Evolutionary conservation across 2,888 invertebrate genomes (phyloP).

Genomic region (Chrysolina haemoptera): DNA sequence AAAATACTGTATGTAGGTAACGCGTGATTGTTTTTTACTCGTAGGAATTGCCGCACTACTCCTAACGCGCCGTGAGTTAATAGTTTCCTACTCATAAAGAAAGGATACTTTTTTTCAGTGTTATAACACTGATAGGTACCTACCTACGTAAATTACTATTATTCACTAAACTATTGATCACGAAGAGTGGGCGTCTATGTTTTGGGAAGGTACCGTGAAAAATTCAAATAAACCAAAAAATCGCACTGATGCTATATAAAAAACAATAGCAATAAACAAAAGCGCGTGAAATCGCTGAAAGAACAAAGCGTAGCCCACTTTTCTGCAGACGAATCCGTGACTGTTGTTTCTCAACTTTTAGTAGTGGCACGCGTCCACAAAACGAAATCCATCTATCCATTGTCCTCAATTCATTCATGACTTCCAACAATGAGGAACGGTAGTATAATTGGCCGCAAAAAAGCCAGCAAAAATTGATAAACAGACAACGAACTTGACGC

Average conservation of each 20-base stretch:
- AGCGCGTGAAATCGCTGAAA: slow-evolving; percentile 7
- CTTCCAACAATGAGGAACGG: slow-evolving; percentile 30
- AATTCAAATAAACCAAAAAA: not conserved
- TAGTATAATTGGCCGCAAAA: slow-evolving; percentile 26
- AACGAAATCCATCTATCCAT: slow-evolving; percentile 30
- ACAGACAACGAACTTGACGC: not conserved
- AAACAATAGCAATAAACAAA: not conserved
- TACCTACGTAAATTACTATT: too few species aligned
- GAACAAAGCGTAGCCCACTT: slow-evolving; percentile 3
- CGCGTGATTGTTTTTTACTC: too few species aligned
- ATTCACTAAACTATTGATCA: too few species aligned
- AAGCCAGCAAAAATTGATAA: slow-evolving; percentile 21
- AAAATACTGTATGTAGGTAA: too few species aligned
- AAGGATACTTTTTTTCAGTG: too few species aligned
- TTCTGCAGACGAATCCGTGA: slow-evolving; percentile 3
- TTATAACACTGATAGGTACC: too few species aligned
- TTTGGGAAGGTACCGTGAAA: not conserved
- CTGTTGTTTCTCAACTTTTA: slow-evolving; percentile 19
- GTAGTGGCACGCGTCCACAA: slow-evolving; percentile 25
- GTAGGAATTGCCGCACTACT: too few species aligned
- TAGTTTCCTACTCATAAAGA: too few species aligned
- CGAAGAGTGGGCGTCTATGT: too few species aligned
- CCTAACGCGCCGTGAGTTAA: too few species aligned
- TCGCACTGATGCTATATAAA: not conserved
- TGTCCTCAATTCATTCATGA: slow-evolving; percentile 32